A percentile compares a stretch with the other conserved stretches of the same genome.
phyloP scores from a whole-genome alignment of 1,140 invertebrate species.

The Radopholus similis region DNA sequence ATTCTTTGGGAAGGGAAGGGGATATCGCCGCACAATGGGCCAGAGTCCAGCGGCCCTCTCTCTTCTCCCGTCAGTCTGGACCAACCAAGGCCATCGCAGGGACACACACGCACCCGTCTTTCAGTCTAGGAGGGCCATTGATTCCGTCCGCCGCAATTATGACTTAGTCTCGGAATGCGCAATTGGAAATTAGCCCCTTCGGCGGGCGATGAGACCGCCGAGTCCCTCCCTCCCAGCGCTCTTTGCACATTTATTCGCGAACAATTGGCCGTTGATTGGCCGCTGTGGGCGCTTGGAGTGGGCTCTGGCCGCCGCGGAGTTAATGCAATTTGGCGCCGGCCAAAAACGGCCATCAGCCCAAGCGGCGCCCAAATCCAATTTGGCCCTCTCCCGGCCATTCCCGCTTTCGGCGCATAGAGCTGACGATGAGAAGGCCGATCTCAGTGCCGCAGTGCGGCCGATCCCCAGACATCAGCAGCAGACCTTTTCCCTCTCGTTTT shows the following conservation, averaged over 20 bases:
- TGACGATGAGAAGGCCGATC: too few relatives aligned
- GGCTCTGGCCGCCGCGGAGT: not conserved
- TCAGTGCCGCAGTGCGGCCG: too few relatives aligned
- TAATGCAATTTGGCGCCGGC: constrained; percentile 2
- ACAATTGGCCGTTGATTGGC: constrained; percentile 5
- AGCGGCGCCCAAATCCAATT: not conserved
- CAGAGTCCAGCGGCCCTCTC: too few relatives aligned
- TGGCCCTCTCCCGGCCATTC: not conserved
- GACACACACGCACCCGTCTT: too few relatives aligned
- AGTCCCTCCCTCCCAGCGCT: not conserved
- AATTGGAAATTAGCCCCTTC: not conserved
- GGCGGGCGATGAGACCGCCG: too few relatives aligned
- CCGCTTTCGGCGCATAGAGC: not conserved
- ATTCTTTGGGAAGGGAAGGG: too few relatives aligned
- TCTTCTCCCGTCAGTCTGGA: not conserved
- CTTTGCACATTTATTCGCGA: not conserved
- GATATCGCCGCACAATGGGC: too few relatives aligned
- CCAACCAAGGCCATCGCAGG: not conserved
- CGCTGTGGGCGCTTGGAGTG: not conserved
- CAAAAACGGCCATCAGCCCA: not conserved
- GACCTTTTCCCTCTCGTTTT: not conserved
- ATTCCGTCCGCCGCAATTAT: not conserved
- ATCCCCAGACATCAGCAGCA: not conserved
- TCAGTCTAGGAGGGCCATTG: not conserved
- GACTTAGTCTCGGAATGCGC: too few relatives aligned